Evolutionary conservation across 2,113 vertebrate species (phyloP).

Genomic region (Pluvialis apricaria): DNA sequence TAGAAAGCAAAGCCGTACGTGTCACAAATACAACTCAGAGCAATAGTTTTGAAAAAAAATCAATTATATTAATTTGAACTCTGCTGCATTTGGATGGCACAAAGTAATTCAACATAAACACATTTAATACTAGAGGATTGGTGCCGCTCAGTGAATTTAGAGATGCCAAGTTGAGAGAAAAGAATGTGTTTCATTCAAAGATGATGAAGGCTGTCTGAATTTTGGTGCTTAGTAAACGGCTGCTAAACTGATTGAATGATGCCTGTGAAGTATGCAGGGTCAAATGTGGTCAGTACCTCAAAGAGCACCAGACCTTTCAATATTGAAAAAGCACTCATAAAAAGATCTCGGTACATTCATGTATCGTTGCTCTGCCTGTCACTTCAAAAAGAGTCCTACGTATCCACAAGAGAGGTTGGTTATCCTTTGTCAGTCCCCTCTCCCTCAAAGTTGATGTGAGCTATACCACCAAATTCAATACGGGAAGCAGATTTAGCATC

Average conservation of each 20-base stretch:
- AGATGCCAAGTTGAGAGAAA: background rate
- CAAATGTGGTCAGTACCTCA: background rate
- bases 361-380: background rate
- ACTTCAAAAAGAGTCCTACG: background rate
- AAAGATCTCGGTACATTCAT: background rate
- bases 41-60: background rate
- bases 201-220: background rate
- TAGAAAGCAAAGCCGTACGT: background rate
- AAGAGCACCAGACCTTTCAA: background rate
- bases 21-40: background rate
- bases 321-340: background rate
- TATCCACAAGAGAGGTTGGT: background rate
- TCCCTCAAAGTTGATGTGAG: background rate
- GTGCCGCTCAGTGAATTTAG: background rate
- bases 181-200: background rate
- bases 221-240: background rate
- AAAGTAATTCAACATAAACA: background rate
- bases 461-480: background rate
- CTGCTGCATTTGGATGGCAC: background rate
- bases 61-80: background rate
- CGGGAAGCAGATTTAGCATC: background rate
- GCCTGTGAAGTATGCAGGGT: background rate
- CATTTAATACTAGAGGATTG: background rate
- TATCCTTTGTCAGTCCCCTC: background rate
- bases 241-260: background rate